phyloP scores from a whole-genome alignment of 2,797 vertebrate genomes.

The Chanos chanos region DNA sequence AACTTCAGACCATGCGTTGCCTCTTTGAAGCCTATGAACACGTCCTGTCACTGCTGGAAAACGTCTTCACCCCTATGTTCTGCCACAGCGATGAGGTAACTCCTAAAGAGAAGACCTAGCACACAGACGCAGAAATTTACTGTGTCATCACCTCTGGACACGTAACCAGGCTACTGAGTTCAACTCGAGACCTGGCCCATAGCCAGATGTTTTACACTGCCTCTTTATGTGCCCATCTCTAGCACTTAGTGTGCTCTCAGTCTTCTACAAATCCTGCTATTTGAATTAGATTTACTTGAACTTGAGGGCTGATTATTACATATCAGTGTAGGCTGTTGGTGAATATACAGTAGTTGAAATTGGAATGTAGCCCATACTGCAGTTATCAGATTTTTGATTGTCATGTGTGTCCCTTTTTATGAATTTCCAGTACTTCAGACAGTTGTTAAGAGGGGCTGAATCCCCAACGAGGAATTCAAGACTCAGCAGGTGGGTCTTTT shows the following conservation, averaged over 20 bases:
- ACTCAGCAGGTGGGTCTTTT: slow-evolving; percentile 83
- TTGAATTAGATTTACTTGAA: too few species aligned
- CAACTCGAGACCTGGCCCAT: slow-evolving; percentile 41
- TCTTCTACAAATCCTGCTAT: too few species aligned
- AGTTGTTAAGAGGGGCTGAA: slow-evolving; percentile 91
- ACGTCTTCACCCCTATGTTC: slow-evolving; percentile 96
- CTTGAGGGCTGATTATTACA: too few species aligned
- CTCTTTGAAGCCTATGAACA: slow-evolving; percentile 98
- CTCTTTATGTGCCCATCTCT: too few species aligned
- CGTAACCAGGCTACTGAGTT: slow-evolving; percentile 50
- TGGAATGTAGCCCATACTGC: too few species aligned
- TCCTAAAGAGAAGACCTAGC: background rate
- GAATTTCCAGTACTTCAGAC: slow-evolving; percentile 90
- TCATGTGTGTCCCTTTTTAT: too few species aligned
- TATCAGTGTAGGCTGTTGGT: too few species aligned
- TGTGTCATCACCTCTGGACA: slow-evolving; percentile 46
- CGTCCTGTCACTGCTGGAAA: slow-evolving; percentile 92
- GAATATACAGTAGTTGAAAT: too few species aligned
- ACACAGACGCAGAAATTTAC: background rate
- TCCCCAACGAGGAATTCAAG: slow-evolving; percentile 92
- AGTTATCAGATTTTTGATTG: too few species aligned
- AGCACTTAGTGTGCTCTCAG: too few species aligned
- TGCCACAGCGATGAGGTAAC: slow-evolving; percentile 96
- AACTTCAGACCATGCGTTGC: slow-evolving; percentile 94
- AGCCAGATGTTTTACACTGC: background rate